Base-by-base conservation (phyloP, 1,140 invertebrate genomes). In the Drosophila santomea region DNA sequence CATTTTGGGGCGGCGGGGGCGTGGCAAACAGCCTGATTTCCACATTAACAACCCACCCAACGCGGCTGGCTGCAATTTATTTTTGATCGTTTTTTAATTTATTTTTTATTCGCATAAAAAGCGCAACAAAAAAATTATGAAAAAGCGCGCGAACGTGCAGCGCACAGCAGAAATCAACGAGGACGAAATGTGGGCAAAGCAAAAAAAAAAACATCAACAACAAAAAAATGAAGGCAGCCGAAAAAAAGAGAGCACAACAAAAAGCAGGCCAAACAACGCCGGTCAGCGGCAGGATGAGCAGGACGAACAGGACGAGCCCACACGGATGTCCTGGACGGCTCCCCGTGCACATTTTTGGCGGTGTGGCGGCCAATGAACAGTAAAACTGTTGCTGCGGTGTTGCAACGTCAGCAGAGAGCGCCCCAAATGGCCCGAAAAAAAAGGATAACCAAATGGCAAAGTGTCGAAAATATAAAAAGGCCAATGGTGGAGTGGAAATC, bases 31-130 rank as follows among this genome's bases (percentile, higher is more conserved):
- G 78, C 74, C 78, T 81, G 85, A 90, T 90, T 90, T 81, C 35
- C 85, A 74, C 85, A 90, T 89, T 89, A 90, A 84, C 76, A 76
- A 48, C 23, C 28, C 60, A 59, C 66, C 68, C 82, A 39, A 45
- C 64, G 44, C 56, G 56, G 41, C 72, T 66, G 59, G 51, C 58
- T 59, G 73, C 80, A 89, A 84, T 88, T 88, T 84, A 89, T 84
- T 89, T 89, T 88, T 80, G 62, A 89, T 84, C 74, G 84, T 89
- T 88, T 89, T 88, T 88, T 89, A 80, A 89, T 84, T 90, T 84
- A 80, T 84, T 88, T 89, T 88, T 88, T 88, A 84, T 88, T 88
- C 63, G 62, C 63, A 67, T 52, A 80, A 89, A 76, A 77, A 85
- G 67, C 36, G 66, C 67, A 74, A 81, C 56, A 80, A 83, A 81